A percentile compares a stretch with the other conserved stretches of the same genome.
phyloP scores from a whole-genome alignment of 2,888 invertebrate species.

The Euzophera pinguis region DNA sequence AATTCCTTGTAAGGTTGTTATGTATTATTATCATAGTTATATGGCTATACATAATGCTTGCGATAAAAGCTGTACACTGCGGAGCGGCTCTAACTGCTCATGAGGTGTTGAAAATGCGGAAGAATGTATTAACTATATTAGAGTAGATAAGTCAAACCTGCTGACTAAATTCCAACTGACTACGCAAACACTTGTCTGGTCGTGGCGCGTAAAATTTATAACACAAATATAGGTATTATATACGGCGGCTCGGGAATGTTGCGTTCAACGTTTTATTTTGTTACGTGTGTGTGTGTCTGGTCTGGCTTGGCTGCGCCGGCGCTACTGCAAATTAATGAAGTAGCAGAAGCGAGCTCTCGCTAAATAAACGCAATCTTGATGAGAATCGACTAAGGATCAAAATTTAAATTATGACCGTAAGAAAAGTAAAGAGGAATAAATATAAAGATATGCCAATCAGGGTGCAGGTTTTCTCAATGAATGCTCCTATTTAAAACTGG shows the following conservation, averaged over 20 bases:
- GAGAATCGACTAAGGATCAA: no score
- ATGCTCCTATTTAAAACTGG: no score
- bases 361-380: no score
- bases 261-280: conserved; percentile 52
- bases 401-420: no score
- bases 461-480: no score
- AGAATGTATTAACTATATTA: neutral
- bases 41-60: neutral
- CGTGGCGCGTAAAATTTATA: conserved; percentile 62
- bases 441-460: no score
- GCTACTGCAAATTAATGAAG: neutral
- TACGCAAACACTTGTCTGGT: conserved; percentile 56
- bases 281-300: conserved; percentile 40
- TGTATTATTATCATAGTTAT: conserved; percentile 18
- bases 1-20: conserved; percentile 29
- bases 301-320: neutral
- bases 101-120: neutral
- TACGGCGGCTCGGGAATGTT: conserved; percentile 52
- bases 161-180: conserved; percentile 53
- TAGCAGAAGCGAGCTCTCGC: neutral
- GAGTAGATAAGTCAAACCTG: conserved; percentile 18
- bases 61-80: neutral
- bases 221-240: conserved; percentile 53
- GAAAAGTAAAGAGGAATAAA: no score
- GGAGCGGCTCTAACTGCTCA: neutral